Conservation (phyloP, 2,113 vertebrate species). For the Lepidothrix coronata region DNA sequence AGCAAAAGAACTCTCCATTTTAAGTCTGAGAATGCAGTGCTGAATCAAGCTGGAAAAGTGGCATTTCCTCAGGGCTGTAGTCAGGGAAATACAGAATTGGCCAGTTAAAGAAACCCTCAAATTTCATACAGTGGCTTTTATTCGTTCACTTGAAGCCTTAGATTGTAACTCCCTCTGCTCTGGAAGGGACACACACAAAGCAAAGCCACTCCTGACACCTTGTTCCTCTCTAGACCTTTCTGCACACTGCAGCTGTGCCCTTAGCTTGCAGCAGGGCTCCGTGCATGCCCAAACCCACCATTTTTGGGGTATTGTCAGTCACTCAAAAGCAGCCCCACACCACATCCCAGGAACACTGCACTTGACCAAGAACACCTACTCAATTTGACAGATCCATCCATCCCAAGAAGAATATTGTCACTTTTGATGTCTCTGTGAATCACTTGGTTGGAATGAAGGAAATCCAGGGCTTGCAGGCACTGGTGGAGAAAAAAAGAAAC, state of each 20-base stretch:
- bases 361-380: slow-evolving; percentile 79
- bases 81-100: not conserved
- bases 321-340: not conserved
- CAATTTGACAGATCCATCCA: slow-evolving; percentile 97
- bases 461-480: slow-evolving; percentile 98
- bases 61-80: not conserved
- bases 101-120: not conserved
- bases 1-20: not conserved
- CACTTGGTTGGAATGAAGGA: slow-evolving; percentile 97
- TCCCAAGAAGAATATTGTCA: slow-evolving; percentile 96
- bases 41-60: not conserved
- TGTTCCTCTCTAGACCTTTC: not conserved
- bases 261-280: not conserved
- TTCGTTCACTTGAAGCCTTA: not conserved
- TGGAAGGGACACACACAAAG: not conserved
- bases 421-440: slow-evolving; percentile 99
- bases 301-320: not conserved
- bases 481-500: slow-evolving; percentile 58
- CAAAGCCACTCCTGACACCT: not conserved
- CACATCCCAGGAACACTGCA: not conserved
- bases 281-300: not conserved
- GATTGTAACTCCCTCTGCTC: not conserved
- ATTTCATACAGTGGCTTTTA: not conserved
- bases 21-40: not conserved
- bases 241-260: not conserved